Evolutionary conservation across 2,888 invertebrate species (phyloP).

Genomic region (Mesorhabditis belari): DNA sequence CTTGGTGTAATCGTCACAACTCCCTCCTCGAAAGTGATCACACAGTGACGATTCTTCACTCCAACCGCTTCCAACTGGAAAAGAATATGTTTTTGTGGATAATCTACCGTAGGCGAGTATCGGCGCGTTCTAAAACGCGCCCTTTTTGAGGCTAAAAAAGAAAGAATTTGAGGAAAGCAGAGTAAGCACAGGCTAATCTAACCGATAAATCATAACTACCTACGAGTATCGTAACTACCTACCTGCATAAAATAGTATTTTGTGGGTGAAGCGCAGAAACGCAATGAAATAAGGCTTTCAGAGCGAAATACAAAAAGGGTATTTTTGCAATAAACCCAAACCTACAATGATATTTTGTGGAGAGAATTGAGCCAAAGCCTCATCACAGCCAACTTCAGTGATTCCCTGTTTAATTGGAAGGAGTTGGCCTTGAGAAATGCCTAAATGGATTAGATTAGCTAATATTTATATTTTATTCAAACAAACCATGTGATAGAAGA

Average conservation of each 20-base stretch:
- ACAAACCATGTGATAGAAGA: background rate
- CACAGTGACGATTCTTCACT: constrained; percentile 87
- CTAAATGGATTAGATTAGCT: no score
- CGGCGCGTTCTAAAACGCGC: background rate
- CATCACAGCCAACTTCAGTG: constrained; percentile 71
- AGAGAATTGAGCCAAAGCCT: constrained; percentile 46
- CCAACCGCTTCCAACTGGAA: constrained; percentile 72
- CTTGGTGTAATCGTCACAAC: constrained; percentile 88
- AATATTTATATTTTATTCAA: no score
- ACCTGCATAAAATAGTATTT: no score
- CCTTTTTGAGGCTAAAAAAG: no score
- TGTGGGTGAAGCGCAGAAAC: background rate
- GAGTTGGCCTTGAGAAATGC: background rate
- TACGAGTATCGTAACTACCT: no score
- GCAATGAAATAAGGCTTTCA: background rate
- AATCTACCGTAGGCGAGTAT: background rate
- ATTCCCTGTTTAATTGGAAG: constrained; percentile 57
- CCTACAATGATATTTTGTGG: constrained; percentile 29
- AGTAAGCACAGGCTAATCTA: no score
- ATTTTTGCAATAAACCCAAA: background rate
- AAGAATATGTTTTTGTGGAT: background rate
- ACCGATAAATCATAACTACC: no score
- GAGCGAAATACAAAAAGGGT: constrained; percentile 1
- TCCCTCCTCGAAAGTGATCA: constrained; percentile 80
- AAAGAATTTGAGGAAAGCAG: no score